Percentiles rank a stretch among this genome's conserved stretches.
These are phyloP conservation scores for Archocentrus centrarchus DNA, from an alignment of 2,113 vertebrate species.

Conservation along the genomic window DNA sequence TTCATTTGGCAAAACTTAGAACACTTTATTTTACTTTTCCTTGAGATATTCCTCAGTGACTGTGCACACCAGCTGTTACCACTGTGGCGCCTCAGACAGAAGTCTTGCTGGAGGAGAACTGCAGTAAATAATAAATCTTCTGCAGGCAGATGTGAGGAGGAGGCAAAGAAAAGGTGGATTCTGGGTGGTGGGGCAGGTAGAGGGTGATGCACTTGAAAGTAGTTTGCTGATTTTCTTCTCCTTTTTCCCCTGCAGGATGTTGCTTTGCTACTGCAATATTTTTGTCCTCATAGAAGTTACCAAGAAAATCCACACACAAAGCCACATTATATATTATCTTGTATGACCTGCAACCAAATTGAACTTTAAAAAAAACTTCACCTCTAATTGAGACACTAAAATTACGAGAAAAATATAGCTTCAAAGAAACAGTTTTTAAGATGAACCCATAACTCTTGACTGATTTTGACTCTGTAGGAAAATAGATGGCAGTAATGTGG, in stretches of 20 bases:
- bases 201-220: slow-evolving; percentile 19
- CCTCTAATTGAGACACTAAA: neutral
- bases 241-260: neutral
- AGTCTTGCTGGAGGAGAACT: neutral
- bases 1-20: neutral
- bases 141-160: slow-evolving; percentile 46
- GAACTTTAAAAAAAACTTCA: neutral
- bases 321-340: neutral
- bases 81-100: neutral
- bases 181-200: slow-evolving; percentile 5
- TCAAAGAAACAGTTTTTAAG: neutral
- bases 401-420: neutral
- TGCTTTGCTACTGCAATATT: neutral
- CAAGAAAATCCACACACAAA: neutral
- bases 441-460: neutral
- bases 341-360: neutral
- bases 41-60: neutral
- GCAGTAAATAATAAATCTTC: slow-evolving; percentile 26
- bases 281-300: neutral
- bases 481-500: slow-evolving; percentile 86
- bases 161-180: slow-evolving; percentile 9
- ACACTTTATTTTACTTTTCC: neutral
- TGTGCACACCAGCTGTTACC: neutral
- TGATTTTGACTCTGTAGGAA: slow-evolving; percentile 78
- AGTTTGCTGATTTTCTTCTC: slow-evolving; percentile 33